Conservation (phyloP, 1,140 invertebrate genomes). For the Drosophila kohkoa region DNA sequence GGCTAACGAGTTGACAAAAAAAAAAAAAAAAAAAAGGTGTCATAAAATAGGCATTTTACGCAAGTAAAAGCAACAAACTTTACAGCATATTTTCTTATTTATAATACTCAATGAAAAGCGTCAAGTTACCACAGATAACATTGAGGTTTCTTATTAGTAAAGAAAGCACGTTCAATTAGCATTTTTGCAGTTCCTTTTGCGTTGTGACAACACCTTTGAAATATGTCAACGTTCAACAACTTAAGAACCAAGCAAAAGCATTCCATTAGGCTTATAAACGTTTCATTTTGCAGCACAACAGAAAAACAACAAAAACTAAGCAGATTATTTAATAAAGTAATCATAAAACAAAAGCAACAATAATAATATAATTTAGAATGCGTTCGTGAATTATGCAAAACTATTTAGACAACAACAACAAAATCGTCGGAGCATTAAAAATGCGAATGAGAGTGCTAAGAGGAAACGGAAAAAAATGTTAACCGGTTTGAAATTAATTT, state of each 20-base stretch:
- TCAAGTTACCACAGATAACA: background rate
- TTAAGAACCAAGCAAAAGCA: constrained; percentile 11
- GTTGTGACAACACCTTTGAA: constrained; percentile 10
- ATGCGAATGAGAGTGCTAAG: constrained; percentile 39
- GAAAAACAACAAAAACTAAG: background rate
- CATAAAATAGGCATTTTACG: background rate
- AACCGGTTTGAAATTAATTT: constrained; percentile 63
- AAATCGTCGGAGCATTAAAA: constrained; percentile 19
- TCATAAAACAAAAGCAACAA: constrained; percentile 3
- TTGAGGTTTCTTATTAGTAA: constrained; percentile 1
- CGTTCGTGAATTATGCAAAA: constrained; percentile 45
- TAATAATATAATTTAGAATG: constrained; percentile 28
- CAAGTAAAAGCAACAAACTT: no score
- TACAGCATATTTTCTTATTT: no score
- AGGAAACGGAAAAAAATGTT: constrained; percentile 21
- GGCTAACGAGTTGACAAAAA: background rate
- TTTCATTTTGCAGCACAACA: background rate
- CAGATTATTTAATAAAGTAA: constrained; percentile 5
- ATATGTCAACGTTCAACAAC: constrained; percentile 7
- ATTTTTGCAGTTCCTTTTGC: constrained; percentile 1
- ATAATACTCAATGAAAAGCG: background rate
- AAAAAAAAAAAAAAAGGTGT: no score
- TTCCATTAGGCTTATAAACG: constrained; percentile 2
- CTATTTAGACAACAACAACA: constrained; percentile 31
- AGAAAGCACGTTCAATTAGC: constrained; percentile 2